These are phyloP conservation scores for Cirrhinus mrigala DNA, from an alignment of 2,797 vertebrate species.

Conservation along the genomic window DNA sequence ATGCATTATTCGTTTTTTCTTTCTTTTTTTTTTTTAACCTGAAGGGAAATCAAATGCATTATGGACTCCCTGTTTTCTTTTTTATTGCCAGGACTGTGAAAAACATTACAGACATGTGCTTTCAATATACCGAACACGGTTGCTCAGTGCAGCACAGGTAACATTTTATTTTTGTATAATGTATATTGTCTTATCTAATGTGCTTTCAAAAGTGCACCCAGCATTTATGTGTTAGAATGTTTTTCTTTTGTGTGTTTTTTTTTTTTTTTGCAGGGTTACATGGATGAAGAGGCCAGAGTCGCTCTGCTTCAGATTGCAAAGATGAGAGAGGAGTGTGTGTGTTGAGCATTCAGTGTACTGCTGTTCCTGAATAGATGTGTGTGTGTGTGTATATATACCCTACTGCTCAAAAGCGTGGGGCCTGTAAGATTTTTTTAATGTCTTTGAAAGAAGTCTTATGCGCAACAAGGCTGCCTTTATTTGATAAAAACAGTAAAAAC, in stretches of 20 bases:
- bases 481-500: constrained; percentile 1
- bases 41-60: background rate
- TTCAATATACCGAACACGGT: constrained; percentile 83
- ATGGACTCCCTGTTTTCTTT: background rate
- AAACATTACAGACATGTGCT: constrained; percentile 85
- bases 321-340: constrained; percentile 87
- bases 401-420: background rate
- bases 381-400: background rate
- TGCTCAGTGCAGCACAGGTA: constrained; percentile 83
- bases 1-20: background rate
- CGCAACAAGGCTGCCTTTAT: background rate
- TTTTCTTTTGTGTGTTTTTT: no score
- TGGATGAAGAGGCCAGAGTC: constrained; percentile 88
- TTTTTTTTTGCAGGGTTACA: constrained; percentile 79
- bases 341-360: constrained; percentile 65
- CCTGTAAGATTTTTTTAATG: background rate
- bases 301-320: constrained; percentile 87
- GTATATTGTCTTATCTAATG: background rate
- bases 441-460: background rate
- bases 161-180: background rate
- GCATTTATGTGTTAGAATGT: background rate
- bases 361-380: background rate
- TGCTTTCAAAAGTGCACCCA: background rate
- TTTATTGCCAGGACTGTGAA: constrained; percentile 77
- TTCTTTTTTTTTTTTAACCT: background rate